Conservation (phyloP, 2,888 invertebrate genomes). For the Lottia scabra region DNA sequence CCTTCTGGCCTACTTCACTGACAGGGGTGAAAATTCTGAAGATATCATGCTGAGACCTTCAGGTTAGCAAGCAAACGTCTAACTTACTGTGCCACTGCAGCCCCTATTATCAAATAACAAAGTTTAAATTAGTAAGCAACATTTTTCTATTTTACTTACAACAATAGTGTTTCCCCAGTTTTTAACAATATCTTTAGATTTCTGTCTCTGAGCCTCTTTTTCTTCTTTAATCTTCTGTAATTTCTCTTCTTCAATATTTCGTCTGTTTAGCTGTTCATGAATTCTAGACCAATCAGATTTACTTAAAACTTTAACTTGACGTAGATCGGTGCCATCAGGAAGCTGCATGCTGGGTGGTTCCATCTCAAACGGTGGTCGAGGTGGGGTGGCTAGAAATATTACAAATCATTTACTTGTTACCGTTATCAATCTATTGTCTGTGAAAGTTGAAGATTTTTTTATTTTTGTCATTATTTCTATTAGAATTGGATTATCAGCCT, state of each 20-base stretch:
- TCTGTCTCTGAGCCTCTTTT: slow-evolving; percentile 57
- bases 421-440: too few relatives aligned
- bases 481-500: too few relatives aligned
- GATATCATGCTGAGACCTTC: too few relatives aligned
- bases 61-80: too few relatives aligned
- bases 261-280: slow-evolving; percentile 61
- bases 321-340: slow-evolving; percentile 54
- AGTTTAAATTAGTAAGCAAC: too few relatives aligned
- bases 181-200: slow-evolving; percentile 65
- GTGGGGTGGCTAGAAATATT: not conserved
- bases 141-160: slow-evolving; percentile 49
- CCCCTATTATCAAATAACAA: too few relatives aligned
- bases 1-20: too few relatives aligned
- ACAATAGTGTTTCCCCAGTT: slow-evolving; percentile 69
- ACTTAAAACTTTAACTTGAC: slow-evolving; percentile 63
- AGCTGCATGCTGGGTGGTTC: slow-evolving; percentile 25
- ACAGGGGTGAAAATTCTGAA: too few relatives aligned
- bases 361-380: not conserved
- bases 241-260: slow-evolving; percentile 62
- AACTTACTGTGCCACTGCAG: too few relatives aligned
- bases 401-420: not conserved
- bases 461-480: too few relatives aligned
- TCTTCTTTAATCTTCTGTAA: slow-evolving; percentile 53
- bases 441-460: too few relatives aligned
- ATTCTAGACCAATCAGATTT: slow-evolving; percentile 67